These are phyloP conservation scores for Paramacrobiotus metropolitanus DNA, from an alignment of 1,140 invertebrate species.

Conservation along the genomic window DNA sequence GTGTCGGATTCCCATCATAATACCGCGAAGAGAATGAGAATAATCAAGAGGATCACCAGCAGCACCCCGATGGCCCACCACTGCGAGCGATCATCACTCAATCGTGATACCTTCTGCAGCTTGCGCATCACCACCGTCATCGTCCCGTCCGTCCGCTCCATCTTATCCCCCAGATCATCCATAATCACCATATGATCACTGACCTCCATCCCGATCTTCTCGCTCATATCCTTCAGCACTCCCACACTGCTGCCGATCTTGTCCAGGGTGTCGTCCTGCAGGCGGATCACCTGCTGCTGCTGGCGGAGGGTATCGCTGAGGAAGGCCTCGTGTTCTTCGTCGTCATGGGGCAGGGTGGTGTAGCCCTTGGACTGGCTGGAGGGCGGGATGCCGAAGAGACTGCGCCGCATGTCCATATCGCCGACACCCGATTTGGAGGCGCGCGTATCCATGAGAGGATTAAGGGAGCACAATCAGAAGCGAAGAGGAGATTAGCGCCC, in stretches of 20 bases:
- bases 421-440: conserved; percentile 2
- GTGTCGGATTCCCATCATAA: too few relatives aligned
- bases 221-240: conserved; percentile 24
- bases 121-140: conserved; percentile 26
- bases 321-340: background rate
- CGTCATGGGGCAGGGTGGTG: background rate
- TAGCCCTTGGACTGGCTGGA: background rate
- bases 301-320: background rate
- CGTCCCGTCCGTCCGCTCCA: conserved; percentile 23
- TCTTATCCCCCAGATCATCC: conserved; percentile 24
- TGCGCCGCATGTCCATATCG: background rate
- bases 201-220: conserved; percentile 23
- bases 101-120: conserved; percentile 25
- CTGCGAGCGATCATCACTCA: conserved; percentile 24
- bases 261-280: conserved; percentile 23
- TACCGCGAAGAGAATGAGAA: conserved; percentile 20
- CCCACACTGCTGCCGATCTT: conserved; percentile 23
- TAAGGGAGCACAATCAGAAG: too few relatives aligned
- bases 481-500: too few relatives aligned
- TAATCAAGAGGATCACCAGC: conserved; percentile 19
- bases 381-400: background rate
- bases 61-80: conserved; percentile 23
- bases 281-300: conserved; percentile 19
- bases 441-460: background rate
- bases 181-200: conserved; percentile 25